A percentile compares a stretch with the other conserved stretches of the same genome.
These are phyloP conservation scores for Prionace glauca DNA, from an alignment of 2,797 vertebrate species.

Conservation along the genomic window DNA sequence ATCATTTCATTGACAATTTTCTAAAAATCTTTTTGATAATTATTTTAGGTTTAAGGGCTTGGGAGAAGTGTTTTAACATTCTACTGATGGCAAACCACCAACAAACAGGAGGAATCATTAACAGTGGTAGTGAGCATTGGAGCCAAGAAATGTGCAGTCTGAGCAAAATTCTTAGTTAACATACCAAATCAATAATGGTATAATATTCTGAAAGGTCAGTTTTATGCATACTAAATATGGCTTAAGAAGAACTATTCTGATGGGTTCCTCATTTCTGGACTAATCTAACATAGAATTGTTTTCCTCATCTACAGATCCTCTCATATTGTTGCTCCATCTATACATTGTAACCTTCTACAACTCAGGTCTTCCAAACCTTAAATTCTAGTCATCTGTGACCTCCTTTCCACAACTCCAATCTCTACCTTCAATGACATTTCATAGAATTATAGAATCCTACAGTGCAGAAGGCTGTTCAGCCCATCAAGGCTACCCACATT, in stretches of 20 bases:
- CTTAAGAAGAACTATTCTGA: neutral
- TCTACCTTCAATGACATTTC: neutral
- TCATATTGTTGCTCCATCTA: neutral
- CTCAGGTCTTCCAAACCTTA: too few relatives aligned
- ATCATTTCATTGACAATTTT: neutral
- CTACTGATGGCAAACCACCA: too few relatives aligned
- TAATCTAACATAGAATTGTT: neutral
- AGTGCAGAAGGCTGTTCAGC: too few relatives aligned
- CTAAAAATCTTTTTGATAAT: neutral
- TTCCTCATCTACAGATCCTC: neutral
- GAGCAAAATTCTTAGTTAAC: neutral
- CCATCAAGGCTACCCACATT: too few relatives aligned
- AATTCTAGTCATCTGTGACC: neutral
- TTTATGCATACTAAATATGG: neutral
- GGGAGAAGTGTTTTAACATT: neutral
- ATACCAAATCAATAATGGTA: neutral
- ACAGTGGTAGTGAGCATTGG: neutral
- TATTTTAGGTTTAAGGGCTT: neutral
- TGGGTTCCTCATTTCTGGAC: neutral
- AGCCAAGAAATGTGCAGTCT: neutral
- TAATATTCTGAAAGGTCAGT: neutral
- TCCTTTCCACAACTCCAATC: neutral
- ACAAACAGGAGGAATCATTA: neutral
- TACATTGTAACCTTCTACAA: neutral
- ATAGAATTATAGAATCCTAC: too few relatives aligned